Conservation (phyloP, 2,113 vertebrate genomes). For the Gorsachius goisagi region DNA sequence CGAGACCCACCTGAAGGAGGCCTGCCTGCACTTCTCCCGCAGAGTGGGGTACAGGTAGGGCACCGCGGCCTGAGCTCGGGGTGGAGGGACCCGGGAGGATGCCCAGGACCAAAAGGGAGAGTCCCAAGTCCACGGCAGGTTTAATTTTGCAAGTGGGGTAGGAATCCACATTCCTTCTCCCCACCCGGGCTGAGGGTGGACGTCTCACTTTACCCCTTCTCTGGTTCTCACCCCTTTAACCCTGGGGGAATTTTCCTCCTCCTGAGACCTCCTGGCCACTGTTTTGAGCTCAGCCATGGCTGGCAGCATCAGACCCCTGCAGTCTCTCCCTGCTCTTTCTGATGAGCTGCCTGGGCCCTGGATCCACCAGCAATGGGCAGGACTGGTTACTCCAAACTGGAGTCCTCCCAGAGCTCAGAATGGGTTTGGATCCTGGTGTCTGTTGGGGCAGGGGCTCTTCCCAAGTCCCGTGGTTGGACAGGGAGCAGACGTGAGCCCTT, state of each 20-base stretch:
- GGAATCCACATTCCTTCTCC: not conserved
- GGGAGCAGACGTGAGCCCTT: not conserved
- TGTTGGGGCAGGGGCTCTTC: not conserved
- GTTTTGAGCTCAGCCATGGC: not conserved
- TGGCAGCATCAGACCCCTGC: accelerated
- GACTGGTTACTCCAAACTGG: not conserved
- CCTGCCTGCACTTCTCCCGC: constrained; percentile 91
- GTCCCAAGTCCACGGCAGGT: accelerated
- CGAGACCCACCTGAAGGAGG: constrained; percentile 82
- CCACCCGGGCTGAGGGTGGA: not conserved
- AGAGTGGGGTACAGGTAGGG: constrained; percentile 91
- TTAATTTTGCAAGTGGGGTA: accelerated
- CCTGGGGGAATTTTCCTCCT: not conserved
- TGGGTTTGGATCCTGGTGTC: not conserved
- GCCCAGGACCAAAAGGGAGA: accelerated
- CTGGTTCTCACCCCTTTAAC: too few relatives aligned
- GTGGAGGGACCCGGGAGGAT: not conserved
- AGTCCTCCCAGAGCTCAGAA: not conserved
- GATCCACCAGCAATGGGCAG: not conserved
- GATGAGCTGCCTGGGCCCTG: not conserved
- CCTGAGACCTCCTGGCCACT: not conserved
- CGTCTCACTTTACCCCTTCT: accelerated
- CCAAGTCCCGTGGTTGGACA: accelerated
- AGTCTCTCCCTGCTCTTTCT: not conserved
- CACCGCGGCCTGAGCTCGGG: not conserved